Evolutionary conservation across 2,888 invertebrate genomes (phyloP).

Genomic region (Ormyrus labotus): DNA sequence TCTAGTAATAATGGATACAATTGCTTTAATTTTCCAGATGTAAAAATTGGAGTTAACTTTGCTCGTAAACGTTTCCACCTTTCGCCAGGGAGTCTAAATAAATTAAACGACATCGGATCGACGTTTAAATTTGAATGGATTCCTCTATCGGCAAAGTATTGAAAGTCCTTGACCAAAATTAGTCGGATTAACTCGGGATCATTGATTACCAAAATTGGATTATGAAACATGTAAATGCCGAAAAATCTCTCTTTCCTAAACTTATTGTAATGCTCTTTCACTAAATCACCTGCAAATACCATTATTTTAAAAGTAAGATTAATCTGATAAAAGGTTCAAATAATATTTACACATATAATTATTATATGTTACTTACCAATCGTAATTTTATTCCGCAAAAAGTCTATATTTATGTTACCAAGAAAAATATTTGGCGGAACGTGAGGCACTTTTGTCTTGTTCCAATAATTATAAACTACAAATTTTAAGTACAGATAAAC

Average conservation of each 20-base stretch:
- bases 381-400: conserved; percentile 57
- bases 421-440: conserved; percentile 59
- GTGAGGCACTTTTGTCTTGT: conserved; percentile 60
- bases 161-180: conserved; percentile 71
- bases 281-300: conserved; percentile 60
- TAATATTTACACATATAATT: not conserved
- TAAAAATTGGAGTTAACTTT: conserved; percentile 74
- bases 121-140: conserved; percentile 66
- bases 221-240: conserved; percentile 66
- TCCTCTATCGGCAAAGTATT: conserved; percentile 71
- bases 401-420: conserved; percentile 60
- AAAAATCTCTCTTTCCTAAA: conserved; percentile 63
- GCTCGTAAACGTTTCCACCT: conserved; percentile 72
- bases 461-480: conserved; percentile 64
- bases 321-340: not conserved
- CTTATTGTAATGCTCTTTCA: conserved; percentile 59
- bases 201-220: conserved; percentile 66
- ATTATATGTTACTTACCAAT: conserved; percentile 56
- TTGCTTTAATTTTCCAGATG: conserved; percentile 72
- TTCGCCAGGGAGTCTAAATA: conserved; percentile 67
- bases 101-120: conserved; percentile 68
- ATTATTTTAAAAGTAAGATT: not conserved
- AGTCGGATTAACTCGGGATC: conserved; percentile 70
- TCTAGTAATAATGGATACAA: conserved; percentile 68
- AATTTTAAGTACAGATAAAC: conserved; percentile 63